Percentiles rank a stretch among this genome's conserved stretches.
Evolutionary conservation across 2,888 invertebrate genomes (phyloP).

Genomic region (Drosophila borborema): DNA sequence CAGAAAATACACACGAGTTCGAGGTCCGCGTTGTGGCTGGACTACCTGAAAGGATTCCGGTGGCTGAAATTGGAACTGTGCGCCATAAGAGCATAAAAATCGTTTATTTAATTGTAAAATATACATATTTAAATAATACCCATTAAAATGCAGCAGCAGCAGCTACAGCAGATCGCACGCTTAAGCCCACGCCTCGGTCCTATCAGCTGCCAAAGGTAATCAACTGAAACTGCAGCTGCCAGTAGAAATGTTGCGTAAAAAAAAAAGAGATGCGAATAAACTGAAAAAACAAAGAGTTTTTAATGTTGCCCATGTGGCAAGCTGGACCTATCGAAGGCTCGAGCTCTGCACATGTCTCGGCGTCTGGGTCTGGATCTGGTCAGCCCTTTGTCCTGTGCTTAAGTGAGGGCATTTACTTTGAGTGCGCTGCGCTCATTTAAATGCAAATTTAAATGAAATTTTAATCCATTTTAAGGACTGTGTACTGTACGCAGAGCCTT

Average conservation of each 20-base stretch:
- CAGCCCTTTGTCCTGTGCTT: slow-evolving; percentile 44
- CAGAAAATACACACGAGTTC: slow-evolving; percentile 25
- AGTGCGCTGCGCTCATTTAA: slow-evolving; percentile 80
- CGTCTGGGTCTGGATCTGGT: slow-evolving; percentile 6
- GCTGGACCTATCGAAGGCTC: not conserved
- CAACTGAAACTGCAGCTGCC: slow-evolving; percentile 57
- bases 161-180: slow-evolving; percentile 59
- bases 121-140: slow-evolving; percentile 79
- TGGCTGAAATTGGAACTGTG: slow-evolving; percentile 32
- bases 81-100: slow-evolving; percentile 63
- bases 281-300: slow-evolving; percentile 34
- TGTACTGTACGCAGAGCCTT: slow-evolving; percentile 50
- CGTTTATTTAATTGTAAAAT: slow-evolving; percentile 80
- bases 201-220: slow-evolving; percentile 76
- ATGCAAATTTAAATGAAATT: slow-evolving; percentile 84
- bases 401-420: slow-evolving; percentile 66
- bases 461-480: slow-evolving; percentile 82
- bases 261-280: slow-evolving; percentile 4
- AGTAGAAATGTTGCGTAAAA: slow-evolving; percentile 13
- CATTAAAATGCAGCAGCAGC: slow-evolving; percentile 61
- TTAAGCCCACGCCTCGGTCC: slow-evolving; percentile 50
- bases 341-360: not conserved
- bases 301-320: slow-evolving; percentile 70
- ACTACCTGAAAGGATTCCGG: slow-evolving; percentile 30
- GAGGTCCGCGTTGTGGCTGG: slow-evolving; percentile 5